Evolutionary conservation across 2,113 vertebrate genomes (phyloP), one percentile per base, ranked within the genome.

Genomic region (Antennarius striatus): DNA sequence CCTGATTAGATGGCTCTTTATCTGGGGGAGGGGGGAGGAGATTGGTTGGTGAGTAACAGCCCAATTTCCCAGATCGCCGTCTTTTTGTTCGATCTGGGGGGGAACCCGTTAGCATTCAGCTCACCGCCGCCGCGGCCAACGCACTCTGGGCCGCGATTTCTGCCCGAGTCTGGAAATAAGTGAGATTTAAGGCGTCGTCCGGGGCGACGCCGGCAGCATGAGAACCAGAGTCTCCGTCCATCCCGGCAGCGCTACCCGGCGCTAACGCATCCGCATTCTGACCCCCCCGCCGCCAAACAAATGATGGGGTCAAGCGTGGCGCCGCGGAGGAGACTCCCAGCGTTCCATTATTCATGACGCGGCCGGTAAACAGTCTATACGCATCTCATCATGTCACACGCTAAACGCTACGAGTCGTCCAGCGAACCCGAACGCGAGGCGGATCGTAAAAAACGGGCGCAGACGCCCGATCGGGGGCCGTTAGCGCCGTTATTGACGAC

Each of bases 161-260:
- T 90, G 69, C 81, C 65, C 16, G 53, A 84, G 86, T 84, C 90
- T 85, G 89, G 91, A 90, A 90, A 89, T 91, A 92, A 92, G 89
- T 90, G 89, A 90, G 92, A 92, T 92, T 93, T 92, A 92, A 91
- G 86, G 89, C 89, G 91, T 92, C 88, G 92, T 85, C 64, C 81
- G 75, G 86, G 90, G 83, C 90, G 91, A 90, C 87, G 88, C 76
- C 56, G 69, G 71, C 76, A 79, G 91, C 85, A 92, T 90, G 84
- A 84, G 69, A 91, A 90, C 56, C 16, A 61, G 47, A 61, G 73
- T 3, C 53, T 36, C 32, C 5, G 63, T 75, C 14, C 42, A 11
- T 80, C 59, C 75, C 40, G 69, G 71, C 51, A 66, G 63, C 61
- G 68, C 63, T 79, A 71, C 69, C 80, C 63, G 79, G 68, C 53